Evolutionary conservation across 2,797 vertebrate species (phyloP).

Genomic region (Melanotaenia nigrans): DNA sequence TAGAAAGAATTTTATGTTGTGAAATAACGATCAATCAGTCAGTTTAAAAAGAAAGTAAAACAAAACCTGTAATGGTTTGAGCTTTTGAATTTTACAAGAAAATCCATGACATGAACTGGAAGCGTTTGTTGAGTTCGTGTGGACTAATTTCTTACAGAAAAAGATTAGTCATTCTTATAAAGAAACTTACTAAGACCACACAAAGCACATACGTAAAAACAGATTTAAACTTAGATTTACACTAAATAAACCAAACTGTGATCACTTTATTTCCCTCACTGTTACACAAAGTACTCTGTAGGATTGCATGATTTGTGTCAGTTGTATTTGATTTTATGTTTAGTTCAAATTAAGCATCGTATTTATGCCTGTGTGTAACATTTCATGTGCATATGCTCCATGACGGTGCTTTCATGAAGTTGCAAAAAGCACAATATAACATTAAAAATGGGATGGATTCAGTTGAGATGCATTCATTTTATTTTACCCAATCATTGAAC

Average conservation of each 20-base stretch:
- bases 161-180: neutral
- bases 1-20: neutral
- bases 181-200: conserved; percentile 11
- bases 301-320: conserved; percentile 70
- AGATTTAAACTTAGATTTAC: conserved; percentile 17
- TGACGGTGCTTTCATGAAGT: conserved; percentile 37
- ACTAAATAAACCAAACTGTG: conserved; percentile 42
- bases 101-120: neutral
- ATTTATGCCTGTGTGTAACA: conserved; percentile 73
- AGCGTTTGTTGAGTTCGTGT: conserved; percentile 2
- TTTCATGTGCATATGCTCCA: conserved; percentile 65
- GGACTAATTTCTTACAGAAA: neutral
- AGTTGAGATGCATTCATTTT: neutral
- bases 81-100: neutral
- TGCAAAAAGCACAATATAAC: conserved; percentile 32
- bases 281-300: conserved; percentile 31
- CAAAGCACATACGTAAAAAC: conserved; percentile 45
- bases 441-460: neutral
- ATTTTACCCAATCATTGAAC: neutral
- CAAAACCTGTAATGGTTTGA: neutral
- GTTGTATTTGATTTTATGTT: conserved; percentile 60
- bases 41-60: neutral
- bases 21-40: neutral
- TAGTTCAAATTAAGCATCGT: conserved; percentile 60
- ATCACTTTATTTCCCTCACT: conserved; percentile 22